Conservation (phyloP, 2,888 invertebrate genomes). For the Seira musarum region DNA sequence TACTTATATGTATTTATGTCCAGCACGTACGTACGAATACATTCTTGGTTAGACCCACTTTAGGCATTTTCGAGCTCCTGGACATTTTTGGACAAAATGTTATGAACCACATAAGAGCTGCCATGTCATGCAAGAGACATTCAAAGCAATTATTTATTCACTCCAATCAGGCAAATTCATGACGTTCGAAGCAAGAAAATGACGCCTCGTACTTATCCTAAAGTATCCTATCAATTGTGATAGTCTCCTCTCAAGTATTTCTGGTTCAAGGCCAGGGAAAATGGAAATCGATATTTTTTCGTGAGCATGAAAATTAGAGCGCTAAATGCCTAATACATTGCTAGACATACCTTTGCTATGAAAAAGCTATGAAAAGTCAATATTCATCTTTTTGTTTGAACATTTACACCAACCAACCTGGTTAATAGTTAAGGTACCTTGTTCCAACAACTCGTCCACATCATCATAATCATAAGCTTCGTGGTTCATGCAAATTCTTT, state of each 20-base stretch:
- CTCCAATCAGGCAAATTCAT: not conserved
- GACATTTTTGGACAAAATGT: conserved; percentile 17
- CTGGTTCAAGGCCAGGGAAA: not conserved
- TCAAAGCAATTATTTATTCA: conserved; percentile 15
- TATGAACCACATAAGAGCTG: not conserved
- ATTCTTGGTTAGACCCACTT: not conserved
- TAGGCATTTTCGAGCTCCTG: not conserved
- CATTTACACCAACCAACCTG: no score
- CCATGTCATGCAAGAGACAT: conserved; percentile 1
- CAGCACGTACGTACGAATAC: no score
- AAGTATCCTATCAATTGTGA: not conserved
- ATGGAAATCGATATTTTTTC: conserved; percentile 9
- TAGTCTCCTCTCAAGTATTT: conserved; percentile 9
- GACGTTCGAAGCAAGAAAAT: conserved; percentile 13
- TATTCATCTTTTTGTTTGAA: no score
- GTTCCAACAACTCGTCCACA: no score
- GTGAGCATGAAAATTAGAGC: not conserved
- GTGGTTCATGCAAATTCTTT: no score
- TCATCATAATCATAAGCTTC: no score
- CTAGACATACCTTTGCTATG: no score
- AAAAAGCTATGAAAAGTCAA: no score
- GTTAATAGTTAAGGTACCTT: no score
- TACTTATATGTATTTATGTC: not conserved
- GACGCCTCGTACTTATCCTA: not conserved
- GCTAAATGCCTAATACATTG: no score